A percentile compares a stretch with the other conserved stretches of the same genome.
phyloP scores from a whole-genome alignment of 2,113 vertebrate species.

The Antechinus stuartii region DNA sequence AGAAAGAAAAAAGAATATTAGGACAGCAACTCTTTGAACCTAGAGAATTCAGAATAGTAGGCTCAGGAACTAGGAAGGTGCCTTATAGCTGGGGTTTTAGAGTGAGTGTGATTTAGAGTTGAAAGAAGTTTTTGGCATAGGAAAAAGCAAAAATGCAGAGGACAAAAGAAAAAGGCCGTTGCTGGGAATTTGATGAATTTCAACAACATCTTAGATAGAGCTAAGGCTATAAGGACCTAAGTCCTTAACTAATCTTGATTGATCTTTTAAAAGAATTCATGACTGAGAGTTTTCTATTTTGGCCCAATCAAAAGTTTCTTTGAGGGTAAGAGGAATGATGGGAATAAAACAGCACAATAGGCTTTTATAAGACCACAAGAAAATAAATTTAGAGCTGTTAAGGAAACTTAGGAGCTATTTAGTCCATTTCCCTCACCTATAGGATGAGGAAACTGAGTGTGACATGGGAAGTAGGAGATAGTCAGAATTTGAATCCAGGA shows the following conservation, averaged over 20 bases:
- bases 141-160: background rate
- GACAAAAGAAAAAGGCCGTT: background rate
- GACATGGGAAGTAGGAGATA: background rate
- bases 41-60: background rate
- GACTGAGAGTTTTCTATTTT: conserved; percentile 32
- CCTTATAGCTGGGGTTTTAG: background rate
- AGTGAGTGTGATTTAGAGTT: background rate
- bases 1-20: background rate
- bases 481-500: background rate
- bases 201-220: background rate
- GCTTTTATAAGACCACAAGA: background rate
- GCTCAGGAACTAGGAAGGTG: background rate
- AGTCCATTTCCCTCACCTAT: background rate
- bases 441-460: background rate
- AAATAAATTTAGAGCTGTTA: background rate
- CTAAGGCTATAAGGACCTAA: background rate
- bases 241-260: background rate
- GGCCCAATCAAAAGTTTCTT: conserved; percentile 20
- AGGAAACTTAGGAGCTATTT: background rate
- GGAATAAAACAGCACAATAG: conserved; percentile 23
- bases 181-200: background rate
- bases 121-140: background rate
- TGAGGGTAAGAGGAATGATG: background rate
- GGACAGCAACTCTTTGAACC: background rate
- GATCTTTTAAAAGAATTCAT: conserved; percentile 43